These are phyloP conservation scores for Brienomyrus brachyistius DNA, from an alignment of 2,113 vertebrate genomes.

Conservation along the genomic window DNA sequence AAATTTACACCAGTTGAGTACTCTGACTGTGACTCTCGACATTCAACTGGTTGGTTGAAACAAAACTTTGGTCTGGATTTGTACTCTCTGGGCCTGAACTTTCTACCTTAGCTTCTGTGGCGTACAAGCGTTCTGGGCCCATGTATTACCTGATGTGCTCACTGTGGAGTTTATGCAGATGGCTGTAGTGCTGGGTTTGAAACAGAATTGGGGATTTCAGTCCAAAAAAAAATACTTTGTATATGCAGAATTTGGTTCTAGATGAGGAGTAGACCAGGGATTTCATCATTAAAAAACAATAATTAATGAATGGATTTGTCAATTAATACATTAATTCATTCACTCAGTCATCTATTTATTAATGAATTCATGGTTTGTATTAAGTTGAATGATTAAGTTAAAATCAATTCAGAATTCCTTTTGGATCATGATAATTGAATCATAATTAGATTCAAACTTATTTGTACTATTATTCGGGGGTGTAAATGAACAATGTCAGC, in stretches of 20 bases:
- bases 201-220: background rate
- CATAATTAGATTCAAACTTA: background rate
- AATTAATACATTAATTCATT: background rate
- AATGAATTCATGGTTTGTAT: background rate
- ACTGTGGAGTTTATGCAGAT: background rate
- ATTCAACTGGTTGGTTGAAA: background rate
- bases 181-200: background rate
- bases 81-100: background rate
- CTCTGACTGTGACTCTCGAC: too few species aligned
- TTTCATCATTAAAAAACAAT: background rate
- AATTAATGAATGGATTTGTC: background rate
- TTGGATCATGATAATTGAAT: background rate
- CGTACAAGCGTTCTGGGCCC: background rate
- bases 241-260: background rate
- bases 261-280: background rate
- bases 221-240: background rate
- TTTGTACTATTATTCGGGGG: background rate
- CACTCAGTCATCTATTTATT: background rate
- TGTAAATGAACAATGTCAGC: background rate
- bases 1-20: too few species aligned
- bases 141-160: background rate
- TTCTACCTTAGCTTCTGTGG: background rate
- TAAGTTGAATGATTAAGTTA: background rate
- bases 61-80: background rate
- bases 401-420: background rate